Evolutionary conservation across 2,113 vertebrate species (phyloP).

Genomic region (Dissostichus mawsoni): DNA sequence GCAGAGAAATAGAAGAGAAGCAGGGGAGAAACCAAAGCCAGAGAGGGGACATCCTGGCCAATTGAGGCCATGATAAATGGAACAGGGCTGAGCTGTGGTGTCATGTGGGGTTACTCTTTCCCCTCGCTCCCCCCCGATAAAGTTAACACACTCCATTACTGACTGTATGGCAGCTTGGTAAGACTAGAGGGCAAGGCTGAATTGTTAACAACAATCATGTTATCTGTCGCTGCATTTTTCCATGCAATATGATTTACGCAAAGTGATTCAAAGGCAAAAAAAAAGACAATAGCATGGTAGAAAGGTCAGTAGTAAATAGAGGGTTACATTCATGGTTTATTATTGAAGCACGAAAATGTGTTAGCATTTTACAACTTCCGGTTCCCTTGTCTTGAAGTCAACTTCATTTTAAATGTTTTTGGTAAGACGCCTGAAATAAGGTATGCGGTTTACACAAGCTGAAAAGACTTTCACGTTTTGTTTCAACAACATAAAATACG

Average conservation of each 20-base stretch:
- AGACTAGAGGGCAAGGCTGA: neutral
- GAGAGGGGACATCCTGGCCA: neutral
- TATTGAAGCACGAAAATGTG: neutral
- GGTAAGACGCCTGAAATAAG: too few relatives aligned
- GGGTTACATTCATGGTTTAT: neutral
- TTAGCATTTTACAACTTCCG: too few relatives aligned
- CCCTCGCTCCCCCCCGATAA: constrained; percentile 23
- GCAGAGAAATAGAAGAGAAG: neutral
- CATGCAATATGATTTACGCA: neutral
- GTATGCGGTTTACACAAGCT: too few relatives aligned
- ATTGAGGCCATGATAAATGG: constrained; percentile 43
- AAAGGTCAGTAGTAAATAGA: neutral
- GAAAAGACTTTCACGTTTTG: too few relatives aligned
- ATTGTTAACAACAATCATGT: neutral
- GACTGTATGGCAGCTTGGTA: neutral
- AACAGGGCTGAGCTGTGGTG: constrained; percentile 29
- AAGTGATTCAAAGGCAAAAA: neutral
- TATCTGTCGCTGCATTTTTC: neutral
- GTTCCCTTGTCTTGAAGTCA: too few relatives aligned
- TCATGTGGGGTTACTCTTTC: constrained; percentile 31
- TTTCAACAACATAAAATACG: too few relatives aligned
- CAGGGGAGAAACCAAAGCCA: neutral
- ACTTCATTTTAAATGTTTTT: too few relatives aligned
- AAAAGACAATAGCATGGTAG: neutral
- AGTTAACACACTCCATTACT: constrained; percentile 32